A percentile compares a stretch with the other conserved stretches of the same genome.
These are phyloP conservation scores for Cyprinodon diabolis DNA, from an alignment of 2,797 vertebrate genomes.

Conservation along the genomic window DNA sequence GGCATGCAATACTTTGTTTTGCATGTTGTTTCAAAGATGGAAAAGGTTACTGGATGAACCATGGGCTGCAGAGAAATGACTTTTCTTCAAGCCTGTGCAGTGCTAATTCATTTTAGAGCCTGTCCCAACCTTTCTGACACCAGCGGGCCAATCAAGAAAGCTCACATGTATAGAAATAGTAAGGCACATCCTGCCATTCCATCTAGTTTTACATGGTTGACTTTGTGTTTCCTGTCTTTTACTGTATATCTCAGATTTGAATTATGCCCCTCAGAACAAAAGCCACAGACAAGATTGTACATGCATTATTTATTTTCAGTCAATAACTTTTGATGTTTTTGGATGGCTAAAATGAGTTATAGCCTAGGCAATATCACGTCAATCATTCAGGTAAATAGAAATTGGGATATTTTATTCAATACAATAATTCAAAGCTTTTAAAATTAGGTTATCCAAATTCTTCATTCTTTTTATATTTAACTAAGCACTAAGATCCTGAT, in stretches of 20 bases:
- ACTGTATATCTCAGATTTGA: conserved; percentile 38
- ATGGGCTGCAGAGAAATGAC: conserved; percentile 16
- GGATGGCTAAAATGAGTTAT: conserved; percentile 5
- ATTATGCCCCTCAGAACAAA: conserved; percentile 27
- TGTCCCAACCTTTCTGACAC: conserved; percentile 47
- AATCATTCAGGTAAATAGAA: conserved; percentile 22
- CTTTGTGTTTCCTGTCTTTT: conserved; percentile 36
- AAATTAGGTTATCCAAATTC: conserved; percentile 35
- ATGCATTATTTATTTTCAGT: conserved; percentile 35
- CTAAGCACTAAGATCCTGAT: conserved; percentile 15
- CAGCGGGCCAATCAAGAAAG: conserved; percentile 39
- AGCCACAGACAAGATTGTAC: conserved; percentile 27
- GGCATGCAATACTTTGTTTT: conserved; percentile 5
- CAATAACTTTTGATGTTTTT: conserved; percentile 18
- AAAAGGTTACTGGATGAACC: conserved; percentile 55
- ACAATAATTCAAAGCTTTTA: conserved; percentile 31
- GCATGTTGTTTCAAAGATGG: conserved; percentile 29
- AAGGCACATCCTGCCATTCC: conserved; percentile 24
- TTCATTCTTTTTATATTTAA: too few species aligned
- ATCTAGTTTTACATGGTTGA: conserved; percentile 31
- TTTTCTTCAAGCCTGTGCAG: conserved; percentile 31
- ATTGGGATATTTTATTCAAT: conserved; percentile 21
- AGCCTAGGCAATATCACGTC: conserved; percentile 6
- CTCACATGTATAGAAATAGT: conserved; percentile 39
- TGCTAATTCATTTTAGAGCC: conserved; percentile 59